A percentile compares a stretch with the other conserved stretches of the same genome.
These are phyloP conservation scores for Sebastes nivosus DNA, from an alignment of 2,797 vertebrate species.

Conservation along the genomic window DNA sequence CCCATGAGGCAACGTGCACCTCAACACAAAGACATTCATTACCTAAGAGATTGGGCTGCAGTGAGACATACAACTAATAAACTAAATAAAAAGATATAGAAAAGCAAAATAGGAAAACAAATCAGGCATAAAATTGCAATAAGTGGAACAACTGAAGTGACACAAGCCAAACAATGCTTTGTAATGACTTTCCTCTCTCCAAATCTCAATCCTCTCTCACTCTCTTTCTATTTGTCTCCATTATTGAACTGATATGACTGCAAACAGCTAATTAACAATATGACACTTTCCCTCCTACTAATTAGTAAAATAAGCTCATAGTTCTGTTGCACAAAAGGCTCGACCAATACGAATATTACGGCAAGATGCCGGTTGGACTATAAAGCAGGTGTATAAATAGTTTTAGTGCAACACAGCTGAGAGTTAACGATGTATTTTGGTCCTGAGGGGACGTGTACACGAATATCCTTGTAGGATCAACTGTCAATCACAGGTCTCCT, in stretches of 20 bases:
- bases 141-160: slow-evolving; percentile 24
- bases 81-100: slow-evolving; percentile 3
- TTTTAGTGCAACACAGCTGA: slow-evolving; percentile 19
- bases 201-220: background rate
- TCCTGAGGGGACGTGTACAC: slow-evolving; percentile 41
- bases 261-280: slow-evolving; percentile 49
- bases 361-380: slow-evolving; percentile 17
- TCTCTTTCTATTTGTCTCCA: slow-evolving; percentile 12
- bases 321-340: slow-evolving; percentile 38
- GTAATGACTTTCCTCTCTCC: slow-evolving; percentile 23
- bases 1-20: slow-evolving; percentile 13
- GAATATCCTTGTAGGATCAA: slow-evolving; percentile 33
- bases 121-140: slow-evolving; percentile 32
- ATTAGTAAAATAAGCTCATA: slow-evolving; percentile 55
- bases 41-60: slow-evolving; percentile 2
- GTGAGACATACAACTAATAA: background rate
- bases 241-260: slow-evolving; percentile 21
- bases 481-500: slow-evolving; percentile 53
- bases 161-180: slow-evolving; percentile 34
- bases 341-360: background rate
- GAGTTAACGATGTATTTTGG: slow-evolving; percentile 43
- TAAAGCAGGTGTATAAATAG: slow-evolving; percentile 43
- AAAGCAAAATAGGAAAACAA: slow-evolving; percentile 9
- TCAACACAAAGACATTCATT: slow-evolving; percentile 11
- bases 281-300: slow-evolving; percentile 33